phyloP scores from a whole-genome alignment of 2,888 invertebrate species.

The Adela reaumurella region DNA sequence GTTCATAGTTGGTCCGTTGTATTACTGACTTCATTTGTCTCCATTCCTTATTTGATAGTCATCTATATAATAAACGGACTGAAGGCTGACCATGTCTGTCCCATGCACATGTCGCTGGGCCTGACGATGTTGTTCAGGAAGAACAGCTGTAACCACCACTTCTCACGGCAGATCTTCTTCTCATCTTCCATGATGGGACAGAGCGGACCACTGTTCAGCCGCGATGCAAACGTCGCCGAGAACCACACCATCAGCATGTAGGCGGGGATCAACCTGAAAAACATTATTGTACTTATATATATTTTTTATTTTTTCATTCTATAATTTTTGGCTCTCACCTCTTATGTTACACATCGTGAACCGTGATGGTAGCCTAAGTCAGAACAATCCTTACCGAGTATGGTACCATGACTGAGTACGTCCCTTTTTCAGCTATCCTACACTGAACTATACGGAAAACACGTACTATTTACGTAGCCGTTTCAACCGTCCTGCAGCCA shows the following conservation, averaged over 20 bases:
- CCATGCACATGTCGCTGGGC: conserved; percentile 24
- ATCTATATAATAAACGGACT: neutral
- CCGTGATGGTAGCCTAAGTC: too few species aligned
- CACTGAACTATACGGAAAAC: too few species aligned
- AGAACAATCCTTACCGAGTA: too few species aligned
- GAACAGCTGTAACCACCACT: conserved; percentile 47
- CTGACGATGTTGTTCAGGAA: conserved; percentile 45
- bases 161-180: conserved; percentile 28
- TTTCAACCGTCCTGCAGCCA: too few species aligned
- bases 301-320: neutral
- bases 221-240: conserved; percentile 30
- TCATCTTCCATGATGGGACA: conserved; percentile 34
- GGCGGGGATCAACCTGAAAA: conserved; percentile 32
- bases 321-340: too few species aligned
- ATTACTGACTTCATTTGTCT: too few species aligned
- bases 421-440: neutral
- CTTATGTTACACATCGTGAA: too few species aligned
- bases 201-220: conserved; percentile 30
- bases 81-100: conserved; percentile 33
- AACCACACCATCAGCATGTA: conserved; percentile 34
- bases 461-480: too few species aligned
- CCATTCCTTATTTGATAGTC: too few species aligned
- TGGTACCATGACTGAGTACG: too few species aligned
- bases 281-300: neutral
- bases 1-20: neutral